Percentiles rank a stretch among this genome's conserved stretches.
phyloP scores from a whole-genome alignment of 1,140 invertebrate species.

The Dendrolimus kikuchii region DNA sequence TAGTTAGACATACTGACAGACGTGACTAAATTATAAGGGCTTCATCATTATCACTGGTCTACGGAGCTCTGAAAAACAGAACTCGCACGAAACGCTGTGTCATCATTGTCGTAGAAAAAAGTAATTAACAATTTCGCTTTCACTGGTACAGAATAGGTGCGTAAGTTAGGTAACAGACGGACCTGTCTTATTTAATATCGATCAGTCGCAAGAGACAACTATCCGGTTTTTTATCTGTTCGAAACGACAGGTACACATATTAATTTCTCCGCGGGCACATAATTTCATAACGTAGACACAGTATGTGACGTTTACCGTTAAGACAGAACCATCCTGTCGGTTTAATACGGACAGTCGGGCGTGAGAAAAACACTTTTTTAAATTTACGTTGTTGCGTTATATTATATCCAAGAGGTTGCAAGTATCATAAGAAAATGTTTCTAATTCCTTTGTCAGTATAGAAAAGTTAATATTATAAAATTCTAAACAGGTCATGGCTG shows the following conservation, averaged over 20 bases:
- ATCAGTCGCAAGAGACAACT: slow-evolving; percentile 38
- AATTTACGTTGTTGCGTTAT: no score
- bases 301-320: neutral
- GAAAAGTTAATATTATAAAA: no score
- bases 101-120: slow-evolving; percentile 61
- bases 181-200: slow-evolving; percentile 47
- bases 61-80: slow-evolving; percentile 23
- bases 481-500: no score
- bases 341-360: no score
- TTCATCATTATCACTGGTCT: neutral
- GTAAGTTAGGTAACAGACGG: slow-evolving; percentile 56
- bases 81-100: slow-evolving; percentile 41
- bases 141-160: slow-evolving; percentile 47
- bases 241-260: slow-evolving; percentile 7
- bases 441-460: no score
- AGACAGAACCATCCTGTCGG: no score
- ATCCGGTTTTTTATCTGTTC: slow-evolving; percentile 36
- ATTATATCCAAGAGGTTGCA: no score
- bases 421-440: no score
- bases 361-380: no score
- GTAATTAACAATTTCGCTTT: slow-evolving; percentile 66
- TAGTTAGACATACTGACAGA: no score
- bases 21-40: no score
- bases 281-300: slow-evolving; percentile 8
- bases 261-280: slow-evolving; percentile 7